Evolutionary conservation across 2,113 vertebrate genomes (phyloP).

Genomic region (Scytalopus superciliaris): DNA sequence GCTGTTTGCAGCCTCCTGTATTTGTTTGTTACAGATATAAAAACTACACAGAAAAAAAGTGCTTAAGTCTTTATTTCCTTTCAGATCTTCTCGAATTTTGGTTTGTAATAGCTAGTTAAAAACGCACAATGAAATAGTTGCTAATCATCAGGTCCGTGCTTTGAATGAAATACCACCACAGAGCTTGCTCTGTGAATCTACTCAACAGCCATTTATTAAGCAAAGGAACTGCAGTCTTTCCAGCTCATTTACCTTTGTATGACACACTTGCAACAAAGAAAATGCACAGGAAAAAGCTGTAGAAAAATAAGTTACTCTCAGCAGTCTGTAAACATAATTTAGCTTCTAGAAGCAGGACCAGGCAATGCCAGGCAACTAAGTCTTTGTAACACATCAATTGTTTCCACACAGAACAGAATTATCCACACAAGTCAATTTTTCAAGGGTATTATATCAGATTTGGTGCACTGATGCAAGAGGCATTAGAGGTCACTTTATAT

Average conservation of each 20-base stretch:
- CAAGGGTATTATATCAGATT: not conserved
- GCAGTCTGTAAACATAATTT: not conserved
- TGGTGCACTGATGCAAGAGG: not conserved
- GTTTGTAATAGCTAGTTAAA: not conserved
- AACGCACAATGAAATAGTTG: not conserved
- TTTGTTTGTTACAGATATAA: not conserved
- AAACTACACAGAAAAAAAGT: not conserved
- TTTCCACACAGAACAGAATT: not conserved
- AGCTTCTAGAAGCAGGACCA: not conserved
- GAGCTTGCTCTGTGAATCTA: not conserved
- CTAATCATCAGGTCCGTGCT: not conserved
- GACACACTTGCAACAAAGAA: not conserved
- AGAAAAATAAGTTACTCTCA: not conserved
- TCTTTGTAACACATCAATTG: not conserved
- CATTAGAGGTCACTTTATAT: not conserved
- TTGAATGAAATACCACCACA: not conserved
- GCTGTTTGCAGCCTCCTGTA: not conserved
- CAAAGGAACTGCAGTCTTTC: not conserved
- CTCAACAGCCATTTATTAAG: not conserved
- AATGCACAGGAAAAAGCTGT: not conserved
- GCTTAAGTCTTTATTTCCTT: not conserved
- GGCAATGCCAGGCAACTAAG: not conserved
- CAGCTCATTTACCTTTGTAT: not conserved
- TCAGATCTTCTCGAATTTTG: not conserved
- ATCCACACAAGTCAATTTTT: not conserved